phyloP scores from a whole-genome alignment of 2,888 invertebrate species.

The Papilio protenor region DNA sequence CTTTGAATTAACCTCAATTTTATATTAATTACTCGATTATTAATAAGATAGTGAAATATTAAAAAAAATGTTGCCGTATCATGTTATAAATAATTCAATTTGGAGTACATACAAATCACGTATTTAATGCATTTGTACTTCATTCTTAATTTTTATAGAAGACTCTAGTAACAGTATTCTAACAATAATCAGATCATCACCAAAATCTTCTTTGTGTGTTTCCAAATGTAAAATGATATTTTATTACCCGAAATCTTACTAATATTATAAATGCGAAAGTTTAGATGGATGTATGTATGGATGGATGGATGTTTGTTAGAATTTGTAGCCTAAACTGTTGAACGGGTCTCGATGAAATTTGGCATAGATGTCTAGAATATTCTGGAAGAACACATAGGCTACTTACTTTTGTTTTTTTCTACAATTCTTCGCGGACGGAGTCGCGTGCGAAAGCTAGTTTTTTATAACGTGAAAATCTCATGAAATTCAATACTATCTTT shows the following conservation, averaged over 20 bases:
- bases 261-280: too few species aligned
- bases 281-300: too few species aligned
- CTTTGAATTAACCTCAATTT: not conserved
- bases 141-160: not conserved
- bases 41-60: not conserved
- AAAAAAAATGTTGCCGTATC: not conserved
- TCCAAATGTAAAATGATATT: not conserved
- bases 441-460: too few species aligned
- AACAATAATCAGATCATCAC: not conserved
- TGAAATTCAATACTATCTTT: not conserved
- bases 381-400: too few species aligned
- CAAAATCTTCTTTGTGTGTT: not conserved
- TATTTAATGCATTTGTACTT: not conserved
- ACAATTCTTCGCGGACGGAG: too few species aligned
- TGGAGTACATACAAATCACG: not conserved
- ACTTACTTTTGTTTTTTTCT: too few species aligned
- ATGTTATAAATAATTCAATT: not conserved
- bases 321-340: too few species aligned
- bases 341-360: too few species aligned
- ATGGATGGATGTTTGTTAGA: too few species aligned
- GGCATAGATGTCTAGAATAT: too few species aligned
- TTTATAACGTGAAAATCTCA: not conserved
- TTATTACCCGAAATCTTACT: not conserved
- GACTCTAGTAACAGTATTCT: not conserved
- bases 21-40: not conserved